phyloP scores from a whole-genome alignment of 2,888 invertebrate genomes.

The Drosophila colorata region DNA sequence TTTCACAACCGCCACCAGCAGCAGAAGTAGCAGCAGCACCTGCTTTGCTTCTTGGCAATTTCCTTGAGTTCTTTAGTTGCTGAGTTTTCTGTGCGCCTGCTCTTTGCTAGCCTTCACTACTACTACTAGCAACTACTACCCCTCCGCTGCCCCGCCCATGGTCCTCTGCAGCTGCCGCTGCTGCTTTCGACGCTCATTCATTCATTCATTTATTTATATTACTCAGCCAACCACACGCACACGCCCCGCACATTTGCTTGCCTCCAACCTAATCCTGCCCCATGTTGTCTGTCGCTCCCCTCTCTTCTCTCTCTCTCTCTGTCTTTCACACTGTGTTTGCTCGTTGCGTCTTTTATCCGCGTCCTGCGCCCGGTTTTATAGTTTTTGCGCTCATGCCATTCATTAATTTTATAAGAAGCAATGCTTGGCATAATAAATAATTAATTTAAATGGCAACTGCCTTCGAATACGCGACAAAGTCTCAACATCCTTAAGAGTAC shows the following conservation, averaged over 20 bases:
- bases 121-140: conserved; percentile 49
- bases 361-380: conserved; percentile 64
- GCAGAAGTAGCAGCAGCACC: conserved; percentile 28
- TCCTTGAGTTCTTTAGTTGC: conserved; percentile 33
- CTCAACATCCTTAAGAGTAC: conserved; percentile 15
- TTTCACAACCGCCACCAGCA: too few relatives aligned
- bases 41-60: conserved; percentile 31
- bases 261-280: conserved; percentile 24
- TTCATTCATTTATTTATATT: conserved; percentile 78
- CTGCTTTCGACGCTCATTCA: conserved; percentile 59
- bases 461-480: conserved; percentile 37
- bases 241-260: conserved; percentile 29
- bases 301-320: background rate
- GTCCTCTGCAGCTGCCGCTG: background rate
- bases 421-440: conserved; percentile 82
- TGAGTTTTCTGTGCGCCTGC: conserved; percentile 63
- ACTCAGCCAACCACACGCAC: conserved; percentile 72
- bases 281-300: conserved; percentile 20
- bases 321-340: too few relatives aligned
- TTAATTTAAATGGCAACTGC: conserved; percentile 80
- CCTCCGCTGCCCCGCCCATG: background rate
- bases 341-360: conserved; percentile 51
- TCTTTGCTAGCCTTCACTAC: conserved; percentile 65
- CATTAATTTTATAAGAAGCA: conserved; percentile 84
- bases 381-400: conserved; percentile 81